A percentile compares a stretch with the other conserved stretches of the same genome.
Conservation (phyloP, 2,888 invertebrate species). For the Petrophora chlorosata region DNA sequence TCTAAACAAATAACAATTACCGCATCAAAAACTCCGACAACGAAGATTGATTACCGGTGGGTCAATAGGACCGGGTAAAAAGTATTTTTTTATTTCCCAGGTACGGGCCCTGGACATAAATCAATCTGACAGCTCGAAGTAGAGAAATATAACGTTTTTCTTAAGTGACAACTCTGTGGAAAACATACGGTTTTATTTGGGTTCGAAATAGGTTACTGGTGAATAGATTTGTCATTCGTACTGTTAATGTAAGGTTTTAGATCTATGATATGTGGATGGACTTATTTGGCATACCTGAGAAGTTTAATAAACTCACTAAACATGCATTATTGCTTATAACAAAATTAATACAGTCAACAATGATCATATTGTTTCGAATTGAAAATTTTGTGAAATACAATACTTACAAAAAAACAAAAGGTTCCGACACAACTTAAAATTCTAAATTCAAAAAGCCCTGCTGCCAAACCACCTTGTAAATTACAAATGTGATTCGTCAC, state of each 20-base stretch:
- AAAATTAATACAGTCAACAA: too few species aligned
- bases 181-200: slow-evolving; percentile 35
- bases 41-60: slow-evolving; percentile 52
- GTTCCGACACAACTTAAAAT: too few species aligned
- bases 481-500: slow-evolving; percentile 41
- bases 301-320: too few species aligned
- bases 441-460: slow-evolving; percentile 1
- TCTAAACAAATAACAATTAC: slow-evolving; percentile 46
- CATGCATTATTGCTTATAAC: too few species aligned
- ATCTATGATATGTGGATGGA: too few species aligned
- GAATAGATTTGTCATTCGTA: background rate
- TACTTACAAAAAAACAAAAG: too few species aligned
- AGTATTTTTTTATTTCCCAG: slow-evolving; percentile 50
- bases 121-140: slow-evolving; percentile 58
- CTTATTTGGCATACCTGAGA: too few species aligned
- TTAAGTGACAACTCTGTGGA: slow-evolving; percentile 32
- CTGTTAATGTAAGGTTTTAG: too few species aligned
- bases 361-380: too few species aligned
- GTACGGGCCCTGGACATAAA: slow-evolving; percentile 52
- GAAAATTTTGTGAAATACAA: too few species aligned
- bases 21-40: slow-evolving; percentile 38
- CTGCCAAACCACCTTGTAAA: slow-evolving; percentile 11
- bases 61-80: slow-evolving; percentile 43
- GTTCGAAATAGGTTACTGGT: slow-evolving; percentile 9
- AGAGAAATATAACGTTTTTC: slow-evolving; percentile 52